Evolutionary conservation across 2,113 vertebrate species (phyloP), one percentile per base, ranked within the genome.

Genomic region (Marmota monax): DNA sequence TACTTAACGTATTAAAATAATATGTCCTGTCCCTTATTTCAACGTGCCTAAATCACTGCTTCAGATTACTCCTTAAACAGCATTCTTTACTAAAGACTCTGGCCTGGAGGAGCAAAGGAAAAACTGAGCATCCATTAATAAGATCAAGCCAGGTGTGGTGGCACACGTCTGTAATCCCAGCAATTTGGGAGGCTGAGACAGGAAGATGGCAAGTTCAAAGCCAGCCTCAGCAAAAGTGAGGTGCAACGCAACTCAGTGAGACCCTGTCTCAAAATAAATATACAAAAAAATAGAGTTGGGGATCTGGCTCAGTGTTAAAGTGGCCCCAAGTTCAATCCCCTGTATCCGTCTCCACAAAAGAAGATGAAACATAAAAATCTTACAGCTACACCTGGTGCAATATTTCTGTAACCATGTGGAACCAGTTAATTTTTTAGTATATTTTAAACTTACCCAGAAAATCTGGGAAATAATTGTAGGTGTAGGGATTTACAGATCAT

Each of bases 371-470:
- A 67, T 29, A 27, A 67, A 74, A 45, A 3, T 32, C 9, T 78
- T 61, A 53, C 1, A 85, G 29, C 1, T n/a, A 18, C 11, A 2
- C 8, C 9, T 1, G 39, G 11, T 14, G 0, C 13, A n/a, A 4
- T 8, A 84, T 3, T 2, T 72, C 63, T 37, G 20, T 90, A 37
- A 61, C 9, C 8, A 4, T 42, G 4, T 25, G 11, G 2, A 48
- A 12, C 39, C 79, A 32, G 32, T 13, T 65, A 79, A 27, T 17
- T 73, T 92, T 79, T 61, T 8, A 89, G 18, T 27, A 63, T 7
- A 4, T 4, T 2, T 58, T 16, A 88, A 23, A 78, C 17, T 58
- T 56, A 65, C 10, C 23, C 25, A 65, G 27, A 11, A 96, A 48
- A 69, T 37, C 9, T 9, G 6, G 7, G 10, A 63, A 34, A 88